A percentile compares a stretch with the other conserved stretches of the same genome.
phyloP scores from a whole-genome alignment of 1,140 invertebrate genomes.

The Amphibalanus amphitrite region DNA sequence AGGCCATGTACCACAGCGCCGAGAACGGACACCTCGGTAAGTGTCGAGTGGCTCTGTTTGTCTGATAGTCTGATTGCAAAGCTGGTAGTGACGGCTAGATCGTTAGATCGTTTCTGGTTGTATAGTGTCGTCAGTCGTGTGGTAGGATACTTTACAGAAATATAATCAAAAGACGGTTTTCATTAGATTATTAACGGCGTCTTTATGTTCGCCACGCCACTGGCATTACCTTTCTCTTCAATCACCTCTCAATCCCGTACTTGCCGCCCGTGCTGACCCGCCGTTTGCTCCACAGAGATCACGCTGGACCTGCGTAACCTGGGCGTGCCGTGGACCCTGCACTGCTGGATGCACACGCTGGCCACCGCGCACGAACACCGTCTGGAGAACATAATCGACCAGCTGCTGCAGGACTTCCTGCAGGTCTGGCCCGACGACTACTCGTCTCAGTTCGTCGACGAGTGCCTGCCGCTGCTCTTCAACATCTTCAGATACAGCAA shows the following conservation, averaged over 20 bases:
- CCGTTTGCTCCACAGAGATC: constrained; percentile 51
- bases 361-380: constrained; percentile 63
- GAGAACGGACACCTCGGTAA: constrained; percentile 71
- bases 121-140: too few relatives aligned
- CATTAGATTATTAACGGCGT: constrained; percentile 7
- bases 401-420: constrained; percentile 72
- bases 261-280: too few relatives aligned
- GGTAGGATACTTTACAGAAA: too few relatives aligned
- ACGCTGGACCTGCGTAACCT: constrained; percentile 62
- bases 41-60: too few relatives aligned
- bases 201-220: too few relatives aligned
- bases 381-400: constrained; percentile 69
- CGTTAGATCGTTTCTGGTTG: too few relatives aligned
- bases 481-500: constrained; percentile 79
- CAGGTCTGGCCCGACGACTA: constrained; percentile 69
- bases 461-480: constrained; percentile 71
- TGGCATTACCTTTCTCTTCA: too few relatives aligned
- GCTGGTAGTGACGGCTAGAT: too few relatives aligned
- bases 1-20: constrained; percentile 80
- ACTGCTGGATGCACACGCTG: constrained; percentile 80
- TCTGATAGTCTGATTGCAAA: too few relatives aligned
- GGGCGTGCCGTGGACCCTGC: constrained; percentile 70
- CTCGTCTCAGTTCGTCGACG: constrained; percentile 70
- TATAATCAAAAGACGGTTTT: too few relatives aligned
- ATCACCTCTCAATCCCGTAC: too few relatives aligned